Evolutionary conservation across 1,140 invertebrate genomes (phyloP), one percentile per base, ranked within the genome.

Genomic region (Saxidomus purpurata): DNA sequence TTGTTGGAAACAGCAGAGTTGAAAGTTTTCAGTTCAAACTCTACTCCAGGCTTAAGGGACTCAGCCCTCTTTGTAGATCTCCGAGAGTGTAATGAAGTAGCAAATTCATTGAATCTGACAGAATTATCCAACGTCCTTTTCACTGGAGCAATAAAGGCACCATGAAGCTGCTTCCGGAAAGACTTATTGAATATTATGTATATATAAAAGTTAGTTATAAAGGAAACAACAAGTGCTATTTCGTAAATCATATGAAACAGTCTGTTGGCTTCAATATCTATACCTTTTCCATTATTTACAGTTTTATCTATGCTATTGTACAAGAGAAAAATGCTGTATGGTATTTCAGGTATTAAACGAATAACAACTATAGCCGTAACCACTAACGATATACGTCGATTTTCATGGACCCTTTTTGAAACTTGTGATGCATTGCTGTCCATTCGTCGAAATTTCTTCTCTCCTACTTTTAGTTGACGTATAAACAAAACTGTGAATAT

Each of bases 321-420:
- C n/a, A 83, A 31, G 17, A 89, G 67, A 82, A 71, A 89, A 25
- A 74, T 47, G 4, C 87, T 74, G 36, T 82, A 89, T 34, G 87
- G 87, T 19, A 82, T 80, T 82, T 89, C 25, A 15, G 87, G 87
- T 55, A 89, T 82, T n/a, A 89, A 28, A 28, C 80, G 79, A 28
- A 89, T 36, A 22, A 82, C 69, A 31, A 76, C 61, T 52, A 89
- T 43, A 0, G 59, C 25, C 11, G 49, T 71, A 3, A 89, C 87
- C 22, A 89, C 81, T 15, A 81, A 49, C 0, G 87, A 40, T 0
- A 71, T 40, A 1, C 87, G 43, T 43, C 47, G 22, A 55, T 55
- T 89, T 89, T 67, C n/a, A 67, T 81, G 80, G 80, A 74, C 38
- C 38, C 63, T n/a, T 34, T n/a, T 55, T 3, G 52, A 55, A 55